These are phyloP conservation scores for Melinaea menophilus DNA, from an alignment of 2,888 invertebrate species.

Conservation along the genomic window DNA sequence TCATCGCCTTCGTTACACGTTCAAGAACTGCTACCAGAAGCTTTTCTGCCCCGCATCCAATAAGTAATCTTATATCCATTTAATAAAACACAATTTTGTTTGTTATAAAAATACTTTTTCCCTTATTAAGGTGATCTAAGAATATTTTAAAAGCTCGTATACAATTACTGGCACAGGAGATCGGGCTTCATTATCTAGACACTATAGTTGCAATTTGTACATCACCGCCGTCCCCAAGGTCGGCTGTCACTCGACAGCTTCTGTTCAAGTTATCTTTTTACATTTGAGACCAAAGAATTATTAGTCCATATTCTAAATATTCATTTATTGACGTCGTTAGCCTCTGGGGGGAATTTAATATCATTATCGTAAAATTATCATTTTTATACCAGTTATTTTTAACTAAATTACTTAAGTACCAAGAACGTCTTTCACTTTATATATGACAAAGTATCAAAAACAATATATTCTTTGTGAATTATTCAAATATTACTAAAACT, in stretches of 20 bases:
- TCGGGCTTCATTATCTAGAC: conserved; percentile 55
- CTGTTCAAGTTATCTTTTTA: conserved; percentile 24
- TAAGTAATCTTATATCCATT: background rate
- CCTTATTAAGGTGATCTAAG: conserved; percentile 43
- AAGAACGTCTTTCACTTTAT: too few relatives aligned
- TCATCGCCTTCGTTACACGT: too few relatives aligned
- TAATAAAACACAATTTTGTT: background rate
- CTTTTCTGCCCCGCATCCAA: too few relatives aligned
- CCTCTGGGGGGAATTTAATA: too few relatives aligned
- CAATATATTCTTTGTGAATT: too few relatives aligned
- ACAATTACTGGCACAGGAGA: conserved; percentile 53
- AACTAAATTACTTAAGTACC: too few relatives aligned
- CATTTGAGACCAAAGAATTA: conserved; percentile 12
- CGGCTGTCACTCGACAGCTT: conserved; percentile 40
- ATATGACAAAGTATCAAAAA: too few relatives aligned
- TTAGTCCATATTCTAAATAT: conserved; percentile 5
- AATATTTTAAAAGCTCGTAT: conserved; percentile 56
- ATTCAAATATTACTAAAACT: too few relatives aligned
- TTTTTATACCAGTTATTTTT: too few relatives aligned
- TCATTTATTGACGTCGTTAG: too few relatives aligned
- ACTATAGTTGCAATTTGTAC: conserved; percentile 45
- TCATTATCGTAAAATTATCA: too few relatives aligned
- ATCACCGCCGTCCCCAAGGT: conserved; percentile 49
- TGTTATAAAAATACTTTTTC: background rate
- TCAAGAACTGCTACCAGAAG: too few relatives aligned